Base-by-base conservation (phyloP, 2,113 vertebrate genomes). In the Anas platyrhynchos region DNA sequence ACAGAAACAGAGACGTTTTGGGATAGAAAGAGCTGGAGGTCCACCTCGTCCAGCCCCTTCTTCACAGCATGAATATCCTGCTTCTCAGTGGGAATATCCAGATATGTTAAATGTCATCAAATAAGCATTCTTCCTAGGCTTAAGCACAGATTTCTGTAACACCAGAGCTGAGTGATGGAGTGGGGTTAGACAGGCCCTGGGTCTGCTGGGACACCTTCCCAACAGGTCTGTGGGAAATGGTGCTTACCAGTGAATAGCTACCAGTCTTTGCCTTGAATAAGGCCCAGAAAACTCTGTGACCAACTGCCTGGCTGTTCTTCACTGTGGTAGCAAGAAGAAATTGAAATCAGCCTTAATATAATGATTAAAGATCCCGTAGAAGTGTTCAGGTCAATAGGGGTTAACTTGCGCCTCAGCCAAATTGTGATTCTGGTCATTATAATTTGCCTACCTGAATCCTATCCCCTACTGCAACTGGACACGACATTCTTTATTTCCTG, bases 1-100 rank as follows among this genome's bases (percentile, higher is more conserved):
- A 98, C 98, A 98, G 95, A 95, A 97, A 91, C 79, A 84, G 79
- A 83, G 95, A 97, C 96, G 95, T 98, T 94, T 98, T 95, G 86
- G n/a, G 93, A 74, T 32, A 69, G 87, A 94, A 84, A 50, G 52
- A 78, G 72, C 72, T 75, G 65, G 68, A 85, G 81, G 85, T 76
- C 52, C 89, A 91, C 91, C 88, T 91, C 77, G 74, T 76, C 81
- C 91, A 95, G 67, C 96, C 92, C 91, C 93, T 96, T 92, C 92
- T 89, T 92, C 96, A 69, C 96, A 96, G 96, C 81, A 11, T 93
- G 96, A 96, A 94, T 89, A 96, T 96, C 96, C 96, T 95, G 93
- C 81, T 92, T 89, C 93, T 93, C 93, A 91, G 93, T 94, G 93
- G 92, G 86, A 95, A 91, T 93, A 95, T 36, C 78, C 83, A 92